Percentiles rank a stretch among this genome's conserved stretches.
These are phyloP conservation scores for Odontocolon sp. DNA, from an alignment of 2,888 invertebrate genomes.

Conservation along the genomic window DNA sequence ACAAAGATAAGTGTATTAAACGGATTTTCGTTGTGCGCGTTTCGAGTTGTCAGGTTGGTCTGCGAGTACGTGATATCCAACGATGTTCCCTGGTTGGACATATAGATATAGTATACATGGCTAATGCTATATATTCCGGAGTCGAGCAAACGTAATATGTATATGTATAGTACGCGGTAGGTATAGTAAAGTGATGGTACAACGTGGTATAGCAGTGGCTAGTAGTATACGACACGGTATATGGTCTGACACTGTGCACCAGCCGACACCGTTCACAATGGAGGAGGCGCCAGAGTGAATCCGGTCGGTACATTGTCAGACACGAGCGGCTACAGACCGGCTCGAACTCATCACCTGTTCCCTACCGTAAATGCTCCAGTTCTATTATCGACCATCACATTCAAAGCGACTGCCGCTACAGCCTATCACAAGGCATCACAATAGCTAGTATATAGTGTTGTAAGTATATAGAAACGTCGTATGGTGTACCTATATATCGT, in stretches of 20 bases:
- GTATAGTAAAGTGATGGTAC: too few species aligned
- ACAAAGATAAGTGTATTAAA: conserved; percentile 78
- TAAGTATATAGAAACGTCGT: too few species aligned
- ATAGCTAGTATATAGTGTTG: background rate
- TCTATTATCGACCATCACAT: conserved; percentile 53
- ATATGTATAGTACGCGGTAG: background rate
- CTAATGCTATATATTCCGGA: background rate
- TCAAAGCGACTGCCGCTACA: conserved; percentile 27
- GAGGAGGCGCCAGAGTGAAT: conserved; percentile 53
- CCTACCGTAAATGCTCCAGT: conserved; percentile 56
- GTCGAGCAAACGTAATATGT: conserved; percentile 11
- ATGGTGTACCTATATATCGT: background rate
- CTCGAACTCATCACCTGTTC: conserved; percentile 59
- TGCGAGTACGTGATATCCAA: conserved; percentile 38
- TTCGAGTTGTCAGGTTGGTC: conserved; percentile 34
- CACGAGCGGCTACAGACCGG: conserved; percentile 43
- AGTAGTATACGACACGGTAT: conserved; percentile 42
- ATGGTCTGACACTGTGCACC: conserved; percentile 40
- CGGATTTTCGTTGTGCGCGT: conserved; percentile 69
- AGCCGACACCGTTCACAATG: conserved; percentile 53
- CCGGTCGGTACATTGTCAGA: conserved; percentile 57
- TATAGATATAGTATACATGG: background rate
- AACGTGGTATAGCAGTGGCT: conserved; percentile 1
- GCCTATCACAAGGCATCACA: conserved; percentile 21
- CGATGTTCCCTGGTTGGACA: conserved; percentile 19